Percentiles rank a stretch among this genome's conserved stretches.
phyloP scores from a whole-genome alignment of 2,888 invertebrate species.

The Eristalis tenax region DNA sequence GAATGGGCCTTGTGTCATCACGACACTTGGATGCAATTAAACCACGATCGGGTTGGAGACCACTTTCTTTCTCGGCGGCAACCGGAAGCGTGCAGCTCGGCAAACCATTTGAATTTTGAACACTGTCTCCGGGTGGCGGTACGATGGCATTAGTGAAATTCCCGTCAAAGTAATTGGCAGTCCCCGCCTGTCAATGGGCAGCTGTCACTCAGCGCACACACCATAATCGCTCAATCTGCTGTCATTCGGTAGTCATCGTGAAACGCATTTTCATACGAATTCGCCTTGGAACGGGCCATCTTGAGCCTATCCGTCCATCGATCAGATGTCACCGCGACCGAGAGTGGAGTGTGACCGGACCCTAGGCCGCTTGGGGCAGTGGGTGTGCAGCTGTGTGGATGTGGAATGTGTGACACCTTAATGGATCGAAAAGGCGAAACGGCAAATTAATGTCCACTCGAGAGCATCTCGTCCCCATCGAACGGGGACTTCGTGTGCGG shows the following conservation, averaged over 20 bases:
- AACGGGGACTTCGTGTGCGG: neutral
- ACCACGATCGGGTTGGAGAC: neutral
- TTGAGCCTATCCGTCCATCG: slow-evolving; percentile 32
- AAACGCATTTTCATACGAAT: slow-evolving; percentile 33
- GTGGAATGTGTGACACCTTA: neutral
- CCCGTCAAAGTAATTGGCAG: slow-evolving; percentile 15
- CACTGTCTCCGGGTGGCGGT: slow-evolving; percentile 14
- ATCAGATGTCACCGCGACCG: slow-evolving; percentile 50
- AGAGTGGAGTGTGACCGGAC: slow-evolving; percentile 38
- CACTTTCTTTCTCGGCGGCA: neutral
- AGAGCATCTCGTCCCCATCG: neutral
- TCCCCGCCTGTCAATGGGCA: slow-evolving; percentile 27
- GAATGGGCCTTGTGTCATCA: slow-evolving; percentile 36
- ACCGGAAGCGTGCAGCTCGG: neutral
- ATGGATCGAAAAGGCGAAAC: neutral
- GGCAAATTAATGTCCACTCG: neutral
- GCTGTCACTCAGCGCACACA: slow-evolving; percentile 2
- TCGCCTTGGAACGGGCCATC: slow-evolving; percentile 60
- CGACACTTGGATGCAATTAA: slow-evolving; percentile 50
- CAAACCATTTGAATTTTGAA: neutral
- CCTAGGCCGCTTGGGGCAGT: slow-evolving; percentile 37
- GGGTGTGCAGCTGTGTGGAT: slow-evolving; percentile 27
- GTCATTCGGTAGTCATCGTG: slow-evolving; percentile 29
- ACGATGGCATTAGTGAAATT: slow-evolving; percentile 30
- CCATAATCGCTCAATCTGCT: slow-evolving; percentile 11